Conservation (phyloP, 2,113 vertebrate species). For the Dryoscopus gambensis region DNA sequence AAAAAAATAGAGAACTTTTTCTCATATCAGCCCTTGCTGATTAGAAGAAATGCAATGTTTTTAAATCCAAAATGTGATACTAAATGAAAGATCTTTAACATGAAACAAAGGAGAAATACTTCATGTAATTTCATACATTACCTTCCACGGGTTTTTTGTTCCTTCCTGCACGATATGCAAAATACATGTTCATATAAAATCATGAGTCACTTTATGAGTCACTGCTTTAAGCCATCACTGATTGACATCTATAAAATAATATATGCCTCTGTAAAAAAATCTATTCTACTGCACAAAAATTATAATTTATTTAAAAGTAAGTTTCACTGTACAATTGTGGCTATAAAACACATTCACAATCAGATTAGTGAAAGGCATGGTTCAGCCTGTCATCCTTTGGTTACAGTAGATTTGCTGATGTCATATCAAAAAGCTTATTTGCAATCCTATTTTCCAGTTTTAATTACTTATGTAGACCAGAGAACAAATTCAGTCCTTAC, state of each 20-base stretch:
- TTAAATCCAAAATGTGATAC: not conserved
- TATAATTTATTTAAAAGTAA: constrained; percentile 32
- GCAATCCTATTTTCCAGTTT: constrained; percentile 56
- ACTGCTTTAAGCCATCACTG: not conserved
- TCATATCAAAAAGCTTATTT: constrained; percentile 47
- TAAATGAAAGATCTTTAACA: not conserved
- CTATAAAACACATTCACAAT: constrained; percentile 12
- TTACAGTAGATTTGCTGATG: constrained; percentile 45
- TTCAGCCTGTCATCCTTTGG: not conserved
- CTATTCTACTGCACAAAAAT: not conserved
- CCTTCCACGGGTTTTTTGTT: not conserved
- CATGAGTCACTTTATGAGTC: not conserved
- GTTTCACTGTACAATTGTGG: not conserved
- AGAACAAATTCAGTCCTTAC: not conserved
- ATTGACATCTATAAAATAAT: constrained; percentile 13
- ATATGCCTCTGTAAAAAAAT: not conserved
- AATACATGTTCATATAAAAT: not conserved
- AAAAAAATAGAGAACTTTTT: not conserved
- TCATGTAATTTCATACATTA: not conserved
- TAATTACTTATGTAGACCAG: constrained; percentile 63
- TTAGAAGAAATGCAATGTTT: not conserved
- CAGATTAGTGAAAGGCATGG: constrained; percentile 38
- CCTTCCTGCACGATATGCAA: not conserved
- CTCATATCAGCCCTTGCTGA: not conserved
- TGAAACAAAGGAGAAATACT: not conserved